Percentiles rank a stretch among this genome's conserved stretches.
These are phyloP conservation scores for Boloria selene DNA, from an alignment of 2,888 invertebrate genomes.

Conservation along the genomic window DNA sequence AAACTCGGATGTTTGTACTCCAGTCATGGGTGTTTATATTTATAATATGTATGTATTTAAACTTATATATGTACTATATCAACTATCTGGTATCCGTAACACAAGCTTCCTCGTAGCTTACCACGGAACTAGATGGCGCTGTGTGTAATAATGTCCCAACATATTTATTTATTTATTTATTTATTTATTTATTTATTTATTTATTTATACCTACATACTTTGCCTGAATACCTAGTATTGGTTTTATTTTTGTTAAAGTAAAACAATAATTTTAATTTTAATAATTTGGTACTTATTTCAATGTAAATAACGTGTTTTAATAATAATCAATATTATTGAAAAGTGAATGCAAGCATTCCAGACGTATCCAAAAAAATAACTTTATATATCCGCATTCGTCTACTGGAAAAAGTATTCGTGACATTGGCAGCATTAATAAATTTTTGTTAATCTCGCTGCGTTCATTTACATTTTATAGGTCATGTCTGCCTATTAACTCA, in stretches of 20 bases:
- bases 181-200: no score
- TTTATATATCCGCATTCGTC: slow-evolving; percentile 21
- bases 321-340: slow-evolving; percentile 10
- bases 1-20: no score
- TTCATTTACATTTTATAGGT: slow-evolving; percentile 1
- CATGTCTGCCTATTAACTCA: not conserved
- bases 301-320: not conserved
- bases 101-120: no score
- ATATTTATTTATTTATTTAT: no score
- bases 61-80: no score
- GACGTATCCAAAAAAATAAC: slow-evolving; percentile 9
- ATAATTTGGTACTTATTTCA: slow-evolving; percentile 6
- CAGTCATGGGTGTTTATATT: no score
- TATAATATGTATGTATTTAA: no score
- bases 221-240: no score
- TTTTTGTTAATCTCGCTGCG: slow-evolving; percentile 8
- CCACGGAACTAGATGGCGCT: no score
- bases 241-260: not conserved
- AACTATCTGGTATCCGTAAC: no score
- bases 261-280: not conserved
- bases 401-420: slow-evolving; percentile 19
- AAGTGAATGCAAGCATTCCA: slow-evolving; percentile 29
- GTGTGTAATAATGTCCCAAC: no score
- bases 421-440: slow-evolving; percentile 11
- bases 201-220: no score